Evolutionary conservation across 1,140 invertebrate species (phyloP).

Genomic region (Galleria mellonella): DNA sequence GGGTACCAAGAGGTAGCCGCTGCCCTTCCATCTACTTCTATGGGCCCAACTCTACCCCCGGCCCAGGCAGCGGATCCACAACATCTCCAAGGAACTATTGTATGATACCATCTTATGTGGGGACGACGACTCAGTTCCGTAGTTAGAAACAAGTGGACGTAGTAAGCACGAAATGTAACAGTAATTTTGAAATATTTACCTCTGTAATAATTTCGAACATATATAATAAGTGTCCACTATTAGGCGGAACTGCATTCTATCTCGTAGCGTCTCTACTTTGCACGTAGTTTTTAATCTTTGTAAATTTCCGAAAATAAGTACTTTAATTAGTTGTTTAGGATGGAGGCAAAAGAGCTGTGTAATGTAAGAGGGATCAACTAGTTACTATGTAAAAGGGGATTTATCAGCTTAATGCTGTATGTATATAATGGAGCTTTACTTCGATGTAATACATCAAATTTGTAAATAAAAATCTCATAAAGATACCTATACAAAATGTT

Average conservation of each 20-base stretch:
- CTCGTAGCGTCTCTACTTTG: constrained; percentile 28
- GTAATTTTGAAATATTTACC: background rate
- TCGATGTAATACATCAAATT: constrained; percentile 14
- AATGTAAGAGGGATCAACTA: constrained; percentile 66
- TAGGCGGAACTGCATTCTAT: constrained; percentile 11
- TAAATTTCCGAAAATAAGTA: background rate
- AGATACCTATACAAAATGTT: constrained; percentile 3
- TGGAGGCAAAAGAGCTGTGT: constrained; percentile 39
- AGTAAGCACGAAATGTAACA: constrained; percentile 14
- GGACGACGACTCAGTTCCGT: constrained; percentile 84
- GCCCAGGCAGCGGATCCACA: constrained; percentile 78
- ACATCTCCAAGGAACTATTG: constrained; percentile 89
- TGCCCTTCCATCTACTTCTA: constrained; percentile 71
- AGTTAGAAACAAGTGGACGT: constrained; percentile 81
- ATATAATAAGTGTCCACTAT: constrained; percentile 8
- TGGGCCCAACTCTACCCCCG: constrained; percentile 46
- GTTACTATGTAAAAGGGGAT: constrained; percentile 44
- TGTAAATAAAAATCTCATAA: constrained; percentile 23
- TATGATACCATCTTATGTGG: constrained; percentile 95
- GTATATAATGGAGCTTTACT: constrained; percentile 39
- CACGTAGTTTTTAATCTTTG: constrained; percentile 14
- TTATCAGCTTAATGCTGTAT: constrained; percentile 35
- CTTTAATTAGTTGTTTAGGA: constrained; percentile 12
- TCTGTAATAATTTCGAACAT: constrained; percentile 1
- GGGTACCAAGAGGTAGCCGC: constrained; percentile 66